phyloP scores from a whole-genome alignment of 2,888 invertebrate genomes.

The Schizotus pectinicornis region DNA sequence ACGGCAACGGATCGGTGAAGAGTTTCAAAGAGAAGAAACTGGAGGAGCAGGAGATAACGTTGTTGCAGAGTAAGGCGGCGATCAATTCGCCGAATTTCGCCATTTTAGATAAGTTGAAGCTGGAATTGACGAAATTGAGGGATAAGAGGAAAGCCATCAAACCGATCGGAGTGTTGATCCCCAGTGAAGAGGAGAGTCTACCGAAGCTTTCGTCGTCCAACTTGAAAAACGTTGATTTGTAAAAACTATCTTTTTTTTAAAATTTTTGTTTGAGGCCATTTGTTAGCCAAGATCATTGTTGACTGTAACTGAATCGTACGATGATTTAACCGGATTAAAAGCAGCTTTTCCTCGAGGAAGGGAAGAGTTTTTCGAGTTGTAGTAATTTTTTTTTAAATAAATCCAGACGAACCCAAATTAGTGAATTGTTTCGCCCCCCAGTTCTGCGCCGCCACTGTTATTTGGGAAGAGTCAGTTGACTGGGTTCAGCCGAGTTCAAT shows the following conservation, averaged over 20 bases:
- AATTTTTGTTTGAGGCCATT: neutral
- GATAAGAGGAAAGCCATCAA: conserved; percentile 63
- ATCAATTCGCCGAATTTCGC: conserved; percentile 92
- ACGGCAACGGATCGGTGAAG: conserved; percentile 90
- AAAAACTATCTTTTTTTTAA: neutral
- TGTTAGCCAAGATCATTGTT: too few species aligned
- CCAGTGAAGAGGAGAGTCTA: conserved; percentile 66
- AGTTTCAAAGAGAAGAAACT: conserved; percentile 91
- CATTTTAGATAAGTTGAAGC: conserved; percentile 81
- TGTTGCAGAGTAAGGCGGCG: conserved; percentile 86
- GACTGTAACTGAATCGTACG: neutral
- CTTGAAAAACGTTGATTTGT: conserved; percentile 77
- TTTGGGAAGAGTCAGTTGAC: too few species aligned
- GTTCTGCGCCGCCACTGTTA: too few species aligned
- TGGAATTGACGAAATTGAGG: conserved; percentile 80
- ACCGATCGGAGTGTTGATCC: conserved; percentile 67
- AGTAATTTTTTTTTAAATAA: too few species aligned
- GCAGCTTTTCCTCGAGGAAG: too few species aligned
- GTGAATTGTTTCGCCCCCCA: too few species aligned
- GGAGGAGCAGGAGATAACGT: conserved; percentile 90
- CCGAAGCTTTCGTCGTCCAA: conserved; percentile 78
- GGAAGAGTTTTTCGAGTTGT: too few species aligned
- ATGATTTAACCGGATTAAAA: too few species aligned
- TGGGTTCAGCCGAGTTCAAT: too few species aligned
- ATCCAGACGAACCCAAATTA: too few species aligned